phyloP scores from a whole-genome alignment of 2,113 vertebrate genomes.

The Otocyon megalotis region DNA sequence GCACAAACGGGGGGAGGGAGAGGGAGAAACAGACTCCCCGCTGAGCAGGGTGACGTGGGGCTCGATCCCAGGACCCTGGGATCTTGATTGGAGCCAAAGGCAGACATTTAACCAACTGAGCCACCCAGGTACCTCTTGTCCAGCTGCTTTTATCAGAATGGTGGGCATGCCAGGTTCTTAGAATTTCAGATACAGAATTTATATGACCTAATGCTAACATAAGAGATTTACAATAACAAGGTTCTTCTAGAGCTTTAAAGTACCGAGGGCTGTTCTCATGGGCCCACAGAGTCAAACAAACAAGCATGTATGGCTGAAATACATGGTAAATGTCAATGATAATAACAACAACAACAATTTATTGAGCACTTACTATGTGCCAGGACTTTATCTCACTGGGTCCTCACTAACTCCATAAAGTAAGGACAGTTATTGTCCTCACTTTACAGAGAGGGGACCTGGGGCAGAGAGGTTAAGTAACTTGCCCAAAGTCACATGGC shows the following conservation, averaged over 20 bases:
- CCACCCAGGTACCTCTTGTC: no score
- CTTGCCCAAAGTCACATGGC: constrained; percentile 29
- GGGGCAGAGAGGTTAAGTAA: not conserved
- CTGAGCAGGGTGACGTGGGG: no score
- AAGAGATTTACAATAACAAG: not conserved
- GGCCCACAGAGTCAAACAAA: not conserved
- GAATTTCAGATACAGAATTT: not conserved
- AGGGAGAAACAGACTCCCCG: no score
- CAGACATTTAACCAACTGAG: no score
- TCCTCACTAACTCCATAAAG: not conserved
- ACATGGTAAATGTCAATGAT: not conserved
- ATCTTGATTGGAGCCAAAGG: no score
- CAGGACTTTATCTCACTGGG: not conserved
- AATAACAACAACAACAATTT: not conserved
- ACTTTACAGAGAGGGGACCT: not conserved
- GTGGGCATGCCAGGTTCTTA: not conserved
- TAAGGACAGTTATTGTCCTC: not conserved
- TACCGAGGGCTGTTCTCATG: not conserved
- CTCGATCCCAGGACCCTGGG: no score
- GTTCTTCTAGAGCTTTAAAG: not conserved
- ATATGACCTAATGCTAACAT: not conserved
- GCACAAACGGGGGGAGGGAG: no score
- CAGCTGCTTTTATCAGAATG: not conserved
- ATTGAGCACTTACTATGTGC: not conserved
- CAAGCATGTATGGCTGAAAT: not conserved